Conservation (phyloP, 2,888 invertebrate genomes). For the Ichneumoninae sp. region DNA sequence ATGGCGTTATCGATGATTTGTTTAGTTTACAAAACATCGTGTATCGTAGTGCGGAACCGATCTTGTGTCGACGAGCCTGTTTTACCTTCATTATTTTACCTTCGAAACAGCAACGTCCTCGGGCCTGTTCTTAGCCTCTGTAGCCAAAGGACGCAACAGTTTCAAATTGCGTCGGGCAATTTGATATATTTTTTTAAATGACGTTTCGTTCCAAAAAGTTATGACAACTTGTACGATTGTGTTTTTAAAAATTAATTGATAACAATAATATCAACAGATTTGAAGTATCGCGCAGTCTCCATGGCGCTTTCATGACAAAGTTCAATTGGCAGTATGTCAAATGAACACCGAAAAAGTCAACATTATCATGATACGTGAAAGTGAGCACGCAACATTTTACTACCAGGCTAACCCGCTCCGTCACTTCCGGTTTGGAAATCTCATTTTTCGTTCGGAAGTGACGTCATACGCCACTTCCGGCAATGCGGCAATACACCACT, state of each 20-base stretch:
- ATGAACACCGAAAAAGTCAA: neutral
- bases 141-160: slow-evolving; percentile 61
- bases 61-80: slow-evolving; percentile 52
- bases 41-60: slow-evolving; percentile 11
- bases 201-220: slow-evolving; percentile 59
- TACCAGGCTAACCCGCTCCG: no score
- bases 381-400: no score
- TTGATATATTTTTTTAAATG: slow-evolving; percentile 59
- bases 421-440: no score
- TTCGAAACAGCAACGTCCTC: slow-evolving; percentile 75
- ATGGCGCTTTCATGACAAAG: neutral
- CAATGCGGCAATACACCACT: no score
- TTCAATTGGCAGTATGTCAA: neutral
- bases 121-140: slow-evolving; percentile 12
- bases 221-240: slow-evolving; percentile 31
- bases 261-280: neutral
- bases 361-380: no score
- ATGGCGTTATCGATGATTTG: neutral
- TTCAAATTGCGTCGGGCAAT: slow-evolving; percentile 73
- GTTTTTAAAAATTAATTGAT: slow-evolving; percentile 28
- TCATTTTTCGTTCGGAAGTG: no score
- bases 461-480: no score
- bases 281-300: slow-evolving; percentile 5
- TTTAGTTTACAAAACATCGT: slow-evolving; percentile 1
- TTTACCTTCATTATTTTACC: slow-evolving; percentile 82